Evolutionary conservation across 2,113 vertebrate species (phyloP), one percentile per base, ranked within the genome.

Genomic region (Psilopsiagon aurifrons): DNA sequence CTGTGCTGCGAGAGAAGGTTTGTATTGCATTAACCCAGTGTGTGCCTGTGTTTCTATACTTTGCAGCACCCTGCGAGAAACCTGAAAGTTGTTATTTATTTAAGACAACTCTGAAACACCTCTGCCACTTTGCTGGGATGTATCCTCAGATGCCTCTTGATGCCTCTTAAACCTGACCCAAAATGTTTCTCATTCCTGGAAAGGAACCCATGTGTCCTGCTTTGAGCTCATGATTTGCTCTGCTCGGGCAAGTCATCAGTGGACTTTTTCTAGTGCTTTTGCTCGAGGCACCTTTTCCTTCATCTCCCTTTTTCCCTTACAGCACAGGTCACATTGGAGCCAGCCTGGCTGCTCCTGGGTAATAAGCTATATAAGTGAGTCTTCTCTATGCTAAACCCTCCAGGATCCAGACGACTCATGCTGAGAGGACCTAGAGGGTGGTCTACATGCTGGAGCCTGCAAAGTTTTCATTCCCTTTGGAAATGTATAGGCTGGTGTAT

Each of bases 401-500:
- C 39, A 37, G 33, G 35, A 87, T 27, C 16, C 54, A 51, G 25
- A 33, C 41, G 86, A 67, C 17, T 29, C 17, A 6, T 18, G 16
- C 17, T 81, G 51, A 70, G 55, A 70, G 27, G 41, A 93, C 41
- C 23, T 62, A 31, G 13, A 60, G 35, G 7, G 11, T 77, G 37
- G 3, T 33, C 37, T 84, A 19, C 2, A 1, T 52, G 41, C 54
- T 73, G 59, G 39, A 91, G 23, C 29, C 59, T 66, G 27, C 17
- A 41, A 63, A 57, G 27, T 14, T 82, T 79, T 66, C 31, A 29
- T 31, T 17, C 8, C 4, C 20, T 88, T 73, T 77, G 68, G 49
- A 73, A 80, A 73, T 0, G 2, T 4, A 27, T 4, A 33, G 0
- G 2, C 15, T 66, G 13, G 19, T 68, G n/a, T 16, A 18, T 57